Base-by-base conservation (phyloP, 2,888 invertebrate species). In the Eilema caniola region DNA sequence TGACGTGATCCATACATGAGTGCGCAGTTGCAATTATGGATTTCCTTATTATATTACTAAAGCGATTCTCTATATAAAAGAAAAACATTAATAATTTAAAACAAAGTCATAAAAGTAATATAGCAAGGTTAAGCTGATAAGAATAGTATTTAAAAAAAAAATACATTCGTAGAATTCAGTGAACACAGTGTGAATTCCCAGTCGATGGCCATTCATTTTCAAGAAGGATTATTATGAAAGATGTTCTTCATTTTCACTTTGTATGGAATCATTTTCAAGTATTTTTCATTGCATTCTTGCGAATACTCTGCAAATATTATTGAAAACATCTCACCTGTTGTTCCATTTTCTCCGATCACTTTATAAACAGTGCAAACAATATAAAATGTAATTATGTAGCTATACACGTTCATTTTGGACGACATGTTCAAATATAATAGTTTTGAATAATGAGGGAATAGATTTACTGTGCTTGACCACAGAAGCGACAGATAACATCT, bases 1-100 rank as follows among this genome's bases (percentile, higher is more conserved):
- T 91, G 2, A 92, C 89, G 3, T 89, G 89, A n/a, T 80, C 84
- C 95, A 95, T 95, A 71, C 95, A 95, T 0, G 85, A 78, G 20
- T 89, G 85, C 0, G 95, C 94, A 0, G 94, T 92, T 12, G 81
- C 83, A 67, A 87, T 81, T 11, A 95, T 77, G 0, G 93, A 89
- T 41, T 86, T 90, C 5, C 87, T 87, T 0, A 94, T 90, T 10
- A 93, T 83, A 0, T 82, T 75, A 0, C 85, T 84, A 64, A 94
- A 86, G 0, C 90, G 87, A 57, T 86, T 93, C 56, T 92, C 95
- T 93, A 41, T n/a, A 59, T 20, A 66, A 41, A 59, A n/a, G 12
- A 31, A 16, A 37, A 37, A 28, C 11, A 10, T 66, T 16, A 11
- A 2, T 12, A n/a, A 24, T 16, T 33, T 14, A 57, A 33, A 57